Evolutionary conservation across 2,113 vertebrate genomes (phyloP), one percentile per base, ranked within the genome.

Genomic region (Chloebia gouldiae): DNA sequence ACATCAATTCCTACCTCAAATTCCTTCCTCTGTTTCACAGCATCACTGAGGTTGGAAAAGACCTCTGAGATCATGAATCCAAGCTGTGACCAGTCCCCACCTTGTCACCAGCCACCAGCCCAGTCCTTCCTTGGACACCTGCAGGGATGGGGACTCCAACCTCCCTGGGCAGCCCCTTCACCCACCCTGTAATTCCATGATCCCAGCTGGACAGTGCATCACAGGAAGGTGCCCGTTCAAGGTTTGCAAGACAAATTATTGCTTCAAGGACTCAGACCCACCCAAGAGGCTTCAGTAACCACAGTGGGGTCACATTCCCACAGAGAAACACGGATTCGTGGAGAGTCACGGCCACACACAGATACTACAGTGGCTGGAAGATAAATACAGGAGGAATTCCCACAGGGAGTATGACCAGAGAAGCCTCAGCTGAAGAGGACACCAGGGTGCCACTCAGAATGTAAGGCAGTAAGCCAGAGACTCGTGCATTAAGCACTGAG

Each of bases 301-400:
- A 33, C 0, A 0, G 9, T 0, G 1, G 31, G 61, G n/a, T 49
- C 54, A 64, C 44, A 31, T 23, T 56, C 22, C 54, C 60, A 39
- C 45, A 5, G 35, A 49, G 10, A 35, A 84, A 40, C 8, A 14
- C 47, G 40, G 21, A 37, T 19, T 17, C 45, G 33, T 23, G 37
- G 18, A 33, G 33, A 68, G 40, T 45, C 44, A 57, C 6, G 22
- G 81, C 49, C 81, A 81, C 54, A 51, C 37, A 60, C 2, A 33
- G 49, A 39, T 9, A 33, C 21, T 10, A 1, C 10, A 86, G 64
- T 4, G 35, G n/a, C 70, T 59, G 42, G 60, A 78, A 71, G 39
- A 56, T n/a, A 71, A 88, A 79, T 6, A 39, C 22, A 69, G 0
- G 1, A 73, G 65, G 64, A 88, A 80, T 80, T 83, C 68, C 45